Evolutionary conservation across 2,888 invertebrate genomes (phyloP).

Genomic region (Phortica okadai): DNA sequence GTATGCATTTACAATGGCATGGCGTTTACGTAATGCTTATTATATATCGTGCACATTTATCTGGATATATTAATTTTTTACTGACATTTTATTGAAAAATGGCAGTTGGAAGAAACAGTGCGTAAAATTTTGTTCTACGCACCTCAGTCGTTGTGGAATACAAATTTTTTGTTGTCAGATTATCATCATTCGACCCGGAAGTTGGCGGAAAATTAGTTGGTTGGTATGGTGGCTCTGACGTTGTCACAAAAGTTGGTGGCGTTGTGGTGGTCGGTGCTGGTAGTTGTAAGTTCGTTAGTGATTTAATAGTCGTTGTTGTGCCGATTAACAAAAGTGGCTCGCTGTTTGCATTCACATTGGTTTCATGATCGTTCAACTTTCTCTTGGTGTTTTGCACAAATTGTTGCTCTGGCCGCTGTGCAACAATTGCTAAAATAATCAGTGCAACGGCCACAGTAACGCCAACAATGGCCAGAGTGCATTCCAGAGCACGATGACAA

Average conservation of each 20-base stretch:
- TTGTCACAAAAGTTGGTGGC: slow-evolving; percentile 26
- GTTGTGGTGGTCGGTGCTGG: neutral
- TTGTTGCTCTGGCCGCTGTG: slow-evolving; percentile 47
- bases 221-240: slow-evolving; percentile 15
- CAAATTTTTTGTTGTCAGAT: slow-evolving; percentile 25
- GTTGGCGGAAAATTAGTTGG: slow-evolving; percentile 30
- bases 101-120: too few relatives aligned
- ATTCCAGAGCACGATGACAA: slow-evolving; percentile 48
- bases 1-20: neutral
- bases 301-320: slow-evolving; percentile 51
- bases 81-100: too few relatives aligned
- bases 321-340: slow-evolving; percentile 55
- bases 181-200: slow-evolving; percentile 53
- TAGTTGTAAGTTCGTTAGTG: slow-evolving; percentile 23
- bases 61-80: neutral
- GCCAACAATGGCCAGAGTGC: slow-evolving; percentile 49
- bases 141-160: slow-evolving; percentile 48
- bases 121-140: slow-evolving; percentile 31
- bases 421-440: slow-evolving; percentile 65
- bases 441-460: slow-evolving; percentile 58
- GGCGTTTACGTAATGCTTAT: neutral
- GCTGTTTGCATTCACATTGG: slow-evolving; percentile 18
- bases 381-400: slow-evolving; percentile 47
- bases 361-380: slow-evolving; percentile 40
- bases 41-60: neutral